Conservation (phyloP, 2,888 invertebrate species). For the Seira musarum region DNA sequence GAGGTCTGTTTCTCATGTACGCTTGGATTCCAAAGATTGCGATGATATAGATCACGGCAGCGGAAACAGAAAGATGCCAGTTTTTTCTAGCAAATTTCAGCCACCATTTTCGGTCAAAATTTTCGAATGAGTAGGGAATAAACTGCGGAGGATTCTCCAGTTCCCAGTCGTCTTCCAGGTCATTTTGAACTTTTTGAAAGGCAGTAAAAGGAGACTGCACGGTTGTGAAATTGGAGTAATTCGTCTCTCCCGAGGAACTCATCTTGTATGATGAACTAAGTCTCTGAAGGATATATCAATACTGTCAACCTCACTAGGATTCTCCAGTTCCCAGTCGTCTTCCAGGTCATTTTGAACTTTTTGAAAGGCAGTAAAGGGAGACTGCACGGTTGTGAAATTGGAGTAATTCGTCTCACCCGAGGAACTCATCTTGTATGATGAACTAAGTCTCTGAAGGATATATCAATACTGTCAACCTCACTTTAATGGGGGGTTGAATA, state of each 20-base stretch:
- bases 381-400: constrained; percentile 32
- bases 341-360: constrained; percentile 1
- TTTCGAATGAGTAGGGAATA: constrained; percentile 51
- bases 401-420: background rate
- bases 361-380: background rate
- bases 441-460: constrained; percentile 7
- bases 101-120: constrained; percentile 59
- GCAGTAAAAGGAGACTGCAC: constrained; percentile 4
- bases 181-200: background rate
- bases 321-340: constrained; percentile 43
- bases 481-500: background rate
- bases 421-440: constrained; percentile 39
- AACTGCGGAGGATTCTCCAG: constrained; percentile 53
- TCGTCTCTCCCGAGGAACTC: constrained; percentile 8
- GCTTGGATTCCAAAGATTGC: constrained; percentile 57
- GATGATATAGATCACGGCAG: constrained; percentile 48
- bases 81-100: constrained; percentile 44
- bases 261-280: constrained; percentile 37
- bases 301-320: constrained; percentile 32
- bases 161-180: constrained; percentile 33
- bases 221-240: constrained; percentile 30
- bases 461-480: constrained; percentile 25
- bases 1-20: constrained; percentile 48
- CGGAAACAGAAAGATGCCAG: constrained; percentile 55
- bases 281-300: constrained; percentile 8